Conservation (phyloP, 2,113 vertebrate genomes). For the Albula goreensis region DNA sequence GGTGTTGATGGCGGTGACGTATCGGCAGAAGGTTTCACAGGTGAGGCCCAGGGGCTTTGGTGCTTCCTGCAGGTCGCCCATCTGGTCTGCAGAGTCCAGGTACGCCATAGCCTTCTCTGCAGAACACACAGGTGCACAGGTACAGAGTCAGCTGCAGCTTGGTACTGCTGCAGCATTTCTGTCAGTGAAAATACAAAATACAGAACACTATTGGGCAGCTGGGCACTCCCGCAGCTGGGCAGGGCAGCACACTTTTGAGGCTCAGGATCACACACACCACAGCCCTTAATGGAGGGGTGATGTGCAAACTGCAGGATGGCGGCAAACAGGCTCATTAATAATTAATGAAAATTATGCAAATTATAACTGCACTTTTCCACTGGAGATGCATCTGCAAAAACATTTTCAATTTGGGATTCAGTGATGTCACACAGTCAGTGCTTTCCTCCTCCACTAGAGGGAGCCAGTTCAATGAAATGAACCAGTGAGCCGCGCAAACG, state of each 20-base stretch:
- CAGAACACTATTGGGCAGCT: no score
- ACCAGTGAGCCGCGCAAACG: neutral
- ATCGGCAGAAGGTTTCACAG: conserved; percentile 84
- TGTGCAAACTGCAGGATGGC: no score
- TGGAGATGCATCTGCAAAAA: neutral
- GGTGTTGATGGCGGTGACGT: conserved; percentile 85
- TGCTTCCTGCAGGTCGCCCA: conserved; percentile 77
- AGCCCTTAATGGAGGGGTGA: no score
- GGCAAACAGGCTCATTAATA: neutral
- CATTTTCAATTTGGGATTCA: neutral
- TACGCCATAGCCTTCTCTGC: conserved; percentile 84
- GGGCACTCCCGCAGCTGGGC: conserved; percentile 20
- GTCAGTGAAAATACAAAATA: no score
- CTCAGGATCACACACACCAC: no score
- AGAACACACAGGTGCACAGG: neutral
- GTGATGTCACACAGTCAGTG: no score
- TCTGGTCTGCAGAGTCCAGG: conserved; percentile 86
- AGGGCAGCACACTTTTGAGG: no score
- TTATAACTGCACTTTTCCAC: neutral
- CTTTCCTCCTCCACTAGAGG: neutral
- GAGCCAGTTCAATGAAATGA: neutral
- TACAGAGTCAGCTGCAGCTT: neutral
- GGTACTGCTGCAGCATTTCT: no score
- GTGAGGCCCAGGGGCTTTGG: conserved; percentile 74
- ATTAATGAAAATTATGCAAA: neutral